These are phyloP conservation scores for Caranx ignobilis DNA, from an alignment of 2,113 vertebrate genomes.

Conservation along the genomic window DNA sequence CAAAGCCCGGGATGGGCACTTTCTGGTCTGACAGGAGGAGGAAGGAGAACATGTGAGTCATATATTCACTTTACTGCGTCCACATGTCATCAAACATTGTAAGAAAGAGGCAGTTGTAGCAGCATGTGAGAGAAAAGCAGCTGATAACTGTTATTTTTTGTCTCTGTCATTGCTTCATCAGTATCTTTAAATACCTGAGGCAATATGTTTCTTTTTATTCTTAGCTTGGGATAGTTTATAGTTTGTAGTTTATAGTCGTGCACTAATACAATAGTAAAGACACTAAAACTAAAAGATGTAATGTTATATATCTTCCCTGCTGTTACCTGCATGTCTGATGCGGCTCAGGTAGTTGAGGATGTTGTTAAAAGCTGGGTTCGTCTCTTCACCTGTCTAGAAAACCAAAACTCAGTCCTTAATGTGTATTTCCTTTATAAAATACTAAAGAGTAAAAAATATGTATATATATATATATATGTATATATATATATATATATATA, in stretches of 20 bases:
- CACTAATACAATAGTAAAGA: background rate
- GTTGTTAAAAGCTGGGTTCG: constrained; percentile 85
- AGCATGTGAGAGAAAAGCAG: too few relatives aligned
- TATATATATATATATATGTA: background rate
- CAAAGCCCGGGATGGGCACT: constrained; percentile 86
- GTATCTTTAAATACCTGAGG: background rate
- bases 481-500: background rate
- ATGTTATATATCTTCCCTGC: background rate
- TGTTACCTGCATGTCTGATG: constrained; percentile 87
- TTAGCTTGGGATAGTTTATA: background rate
- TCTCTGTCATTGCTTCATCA: background rate
- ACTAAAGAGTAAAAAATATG: background rate
- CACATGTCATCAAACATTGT: background rate
- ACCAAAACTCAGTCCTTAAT: constrained; percentile 38
- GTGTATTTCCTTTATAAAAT: constrained; percentile 7
- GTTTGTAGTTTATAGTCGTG: too few relatives aligned
- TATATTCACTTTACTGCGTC: background rate
- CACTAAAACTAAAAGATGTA: background rate
- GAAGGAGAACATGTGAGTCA: background rate
- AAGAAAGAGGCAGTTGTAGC: background rate
- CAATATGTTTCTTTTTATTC: background rate
- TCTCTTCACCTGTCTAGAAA: constrained; percentile 84
- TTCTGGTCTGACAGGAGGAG: constrained; percentile 85
- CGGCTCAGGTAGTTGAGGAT: constrained; percentile 87
- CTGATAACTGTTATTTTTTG: too few relatives aligned